Conservation (phyloP, 2,888 invertebrate genomes). For the Teinopalpus imperialis region DNA sequence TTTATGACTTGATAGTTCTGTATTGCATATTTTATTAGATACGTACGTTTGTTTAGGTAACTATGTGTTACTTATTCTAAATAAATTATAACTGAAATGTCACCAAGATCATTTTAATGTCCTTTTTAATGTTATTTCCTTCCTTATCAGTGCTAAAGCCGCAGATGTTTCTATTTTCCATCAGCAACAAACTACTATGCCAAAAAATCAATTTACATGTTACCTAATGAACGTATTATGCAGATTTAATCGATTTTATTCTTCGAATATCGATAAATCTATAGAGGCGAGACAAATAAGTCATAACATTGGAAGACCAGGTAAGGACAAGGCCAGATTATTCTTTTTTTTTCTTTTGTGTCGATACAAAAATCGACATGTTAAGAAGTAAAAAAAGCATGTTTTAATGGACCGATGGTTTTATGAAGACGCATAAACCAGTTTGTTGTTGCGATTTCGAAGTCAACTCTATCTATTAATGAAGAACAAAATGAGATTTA, state of each 20-base stretch:
- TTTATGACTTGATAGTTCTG: constrained; percentile 17
- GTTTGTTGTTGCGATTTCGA: constrained; percentile 26
- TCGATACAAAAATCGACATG: constrained; percentile 52
- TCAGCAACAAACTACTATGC: constrained; percentile 40
- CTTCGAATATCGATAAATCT: constrained; percentile 68
- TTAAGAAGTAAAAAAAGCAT: constrained; percentile 34
- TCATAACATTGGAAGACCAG: constrained; percentile 71
- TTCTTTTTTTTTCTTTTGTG: constrained; percentile 46
- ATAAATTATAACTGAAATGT: constrained; percentile 51
- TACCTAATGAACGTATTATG: constrained; percentile 71
- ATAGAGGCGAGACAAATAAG: constrained; percentile 70
- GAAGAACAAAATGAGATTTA: too few species aligned
- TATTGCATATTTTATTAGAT: constrained; percentile 19
- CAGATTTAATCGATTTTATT: constrained; percentile 64
- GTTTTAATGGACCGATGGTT: constrained; percentile 26
- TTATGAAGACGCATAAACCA: constrained; percentile 29
- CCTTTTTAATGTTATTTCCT: constrained; percentile 53
- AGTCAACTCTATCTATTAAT: constrained; percentile 15
- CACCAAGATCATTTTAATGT: constrained; percentile 43
- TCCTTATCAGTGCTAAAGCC: constrained; percentile 51
- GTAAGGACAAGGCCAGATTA: constrained; percentile 59
- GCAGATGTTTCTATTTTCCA: constrained; percentile 53
- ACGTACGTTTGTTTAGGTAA: constrained; percentile 22
- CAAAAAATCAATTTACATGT: constrained; percentile 68
- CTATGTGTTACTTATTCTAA: constrained; percentile 27